These are phyloP conservation scores for Nomada flava DNA, from an alignment of 2,888 invertebrate species.

Conservation along the genomic window DNA sequence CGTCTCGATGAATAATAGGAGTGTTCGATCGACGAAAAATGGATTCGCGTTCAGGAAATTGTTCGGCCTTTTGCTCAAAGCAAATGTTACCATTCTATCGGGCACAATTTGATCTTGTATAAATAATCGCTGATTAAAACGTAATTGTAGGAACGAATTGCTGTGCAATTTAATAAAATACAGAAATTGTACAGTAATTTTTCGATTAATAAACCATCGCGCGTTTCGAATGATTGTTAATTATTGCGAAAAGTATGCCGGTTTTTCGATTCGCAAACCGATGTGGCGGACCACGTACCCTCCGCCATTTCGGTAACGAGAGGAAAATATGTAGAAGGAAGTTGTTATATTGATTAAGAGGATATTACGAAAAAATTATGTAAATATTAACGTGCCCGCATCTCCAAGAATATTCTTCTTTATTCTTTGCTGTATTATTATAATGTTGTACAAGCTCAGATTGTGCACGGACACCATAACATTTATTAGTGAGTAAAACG, in stretches of 20 bases:
- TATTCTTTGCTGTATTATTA: neutral
- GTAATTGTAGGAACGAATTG: neutral
- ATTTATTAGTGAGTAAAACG: constrained; percentile 59
- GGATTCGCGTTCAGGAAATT: constrained; percentile 16
- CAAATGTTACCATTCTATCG: constrained; percentile 66
- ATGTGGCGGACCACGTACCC: neutral
- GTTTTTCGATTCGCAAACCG: neutral
- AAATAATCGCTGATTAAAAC: neutral
- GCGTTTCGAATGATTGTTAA: neutral
- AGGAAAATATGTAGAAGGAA: neutral
- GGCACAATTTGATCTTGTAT: constrained; percentile 61
- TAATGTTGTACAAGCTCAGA: constrained; percentile 34
- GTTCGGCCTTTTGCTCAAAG: constrained; percentile 62
- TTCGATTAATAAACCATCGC: neutral
- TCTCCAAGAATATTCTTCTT: neutral
- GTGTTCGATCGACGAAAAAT: neutral
- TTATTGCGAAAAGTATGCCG: neutral
- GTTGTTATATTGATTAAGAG: neutral
- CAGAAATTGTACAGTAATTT: neutral
- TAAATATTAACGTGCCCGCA: neutral
- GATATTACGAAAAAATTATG: neutral
- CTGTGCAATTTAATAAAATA: neutral
- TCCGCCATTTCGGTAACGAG: neutral
- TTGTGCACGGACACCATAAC: constrained; percentile 53
- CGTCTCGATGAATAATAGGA: neutral